Evolutionary conservation across 1,140 invertebrate species (phyloP).

Genomic region (Zaprionus lachaisei): DNA sequence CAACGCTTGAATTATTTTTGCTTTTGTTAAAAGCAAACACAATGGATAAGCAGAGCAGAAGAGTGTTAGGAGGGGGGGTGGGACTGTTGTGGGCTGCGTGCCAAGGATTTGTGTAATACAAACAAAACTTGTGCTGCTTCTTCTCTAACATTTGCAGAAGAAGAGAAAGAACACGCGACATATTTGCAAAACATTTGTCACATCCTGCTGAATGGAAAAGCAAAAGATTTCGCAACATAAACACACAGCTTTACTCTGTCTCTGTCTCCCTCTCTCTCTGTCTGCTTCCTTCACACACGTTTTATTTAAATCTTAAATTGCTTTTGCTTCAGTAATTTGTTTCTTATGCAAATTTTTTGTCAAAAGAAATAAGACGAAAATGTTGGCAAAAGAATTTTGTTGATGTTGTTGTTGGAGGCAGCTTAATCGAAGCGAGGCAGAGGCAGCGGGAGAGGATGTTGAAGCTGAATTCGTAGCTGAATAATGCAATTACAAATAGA

Average conservation of each 20-base stretch:
- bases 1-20: conserved; percentile 73
- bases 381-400: conserved; percentile 26
- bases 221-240: conserved; percentile 56
- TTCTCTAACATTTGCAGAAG: background rate
- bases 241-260: conserved; percentile 11
- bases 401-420: conserved; percentile 13
- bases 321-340: conserved; percentile 76
- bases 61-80: background rate
- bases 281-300: conserved; percentile 30
- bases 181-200: conserved; percentile 77
- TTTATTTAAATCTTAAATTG: conserved; percentile 74
- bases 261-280: background rate
- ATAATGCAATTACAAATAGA: conserved; percentile 52
- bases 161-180: conserved; percentile 38
- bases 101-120: conserved; percentile 61
- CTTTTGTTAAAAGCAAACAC: conserved; percentile 74
- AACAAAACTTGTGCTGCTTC: conserved; percentile 33
- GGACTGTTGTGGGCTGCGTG: conserved; percentile 32
- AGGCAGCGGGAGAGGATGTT: background rate
- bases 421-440: conserved; percentile 25
- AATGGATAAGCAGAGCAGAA: conserved; percentile 49
- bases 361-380: conserved; percentile 12
- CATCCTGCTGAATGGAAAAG: conserved; percentile 71
- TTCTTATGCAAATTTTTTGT: conserved; percentile 67
- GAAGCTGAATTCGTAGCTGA: background rate